These are phyloP conservation scores for Ramphastos sulfuratus DNA, from an alignment of 2,113 vertebrate genomes.

Conservation along the genomic window DNA sequence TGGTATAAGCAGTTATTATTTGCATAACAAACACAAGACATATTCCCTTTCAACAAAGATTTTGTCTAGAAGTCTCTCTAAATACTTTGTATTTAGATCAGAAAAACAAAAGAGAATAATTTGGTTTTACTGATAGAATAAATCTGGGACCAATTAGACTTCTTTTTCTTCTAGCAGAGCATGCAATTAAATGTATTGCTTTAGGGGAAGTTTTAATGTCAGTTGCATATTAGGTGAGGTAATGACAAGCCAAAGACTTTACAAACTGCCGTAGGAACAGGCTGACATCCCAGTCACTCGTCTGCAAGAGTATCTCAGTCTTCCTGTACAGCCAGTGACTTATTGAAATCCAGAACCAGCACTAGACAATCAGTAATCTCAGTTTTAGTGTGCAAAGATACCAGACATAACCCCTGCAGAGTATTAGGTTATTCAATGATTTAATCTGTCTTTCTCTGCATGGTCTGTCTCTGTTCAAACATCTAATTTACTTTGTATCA, in stretches of 20 bases:
- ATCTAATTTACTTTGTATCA: background rate
- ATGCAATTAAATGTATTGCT: constrained; percentile 48
- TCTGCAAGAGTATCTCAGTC: constrained; percentile 4
- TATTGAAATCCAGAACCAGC: constrained; percentile 35
- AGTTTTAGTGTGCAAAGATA: background rate
- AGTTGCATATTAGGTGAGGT: constrained; percentile 37
- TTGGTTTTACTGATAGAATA: constrained; percentile 43
- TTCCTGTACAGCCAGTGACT: background rate
- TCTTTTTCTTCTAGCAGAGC: constrained; percentile 17
- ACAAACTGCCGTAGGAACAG: constrained; percentile 31
- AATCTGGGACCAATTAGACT: constrained; percentile 52
- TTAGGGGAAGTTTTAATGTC: constrained; percentile 38
- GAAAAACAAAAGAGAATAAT: background rate
- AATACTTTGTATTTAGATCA: constrained; percentile 5
- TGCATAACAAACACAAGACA: background rate
- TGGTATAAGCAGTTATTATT: background rate
- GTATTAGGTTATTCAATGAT: background rate
- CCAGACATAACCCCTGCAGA: background rate
- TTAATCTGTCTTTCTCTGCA: background rate
- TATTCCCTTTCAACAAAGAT: background rate
- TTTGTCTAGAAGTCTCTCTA: constrained; percentile 1
- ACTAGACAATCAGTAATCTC: constrained; percentile 20
- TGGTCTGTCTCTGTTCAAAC: background rate
- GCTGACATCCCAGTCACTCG: constrained; percentile 2
- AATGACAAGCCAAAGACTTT: constrained; percentile 53